Evolutionary conservation across 1,140 invertebrate genomes (phyloP).

Genomic region (fruit fly (Drosophila melanogaster)): Release_6_plus_ISO1_MT NT_037436.4:19729001-19729500

Average conservation of each 20-base stretch:
- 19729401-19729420: constrained; percentile 52
- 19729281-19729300: constrained; percentile 46
- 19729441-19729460: constrained; percentile 83
- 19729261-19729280: constrained; percentile 49
- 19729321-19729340: constrained; percentile 3
- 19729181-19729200: background rate
- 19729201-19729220: background rate
- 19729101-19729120: constrained; percentile 65
- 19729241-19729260: constrained; percentile 49
- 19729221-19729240: constrained; percentile 9
- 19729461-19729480: constrained; percentile 79
- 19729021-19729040: constrained; percentile 49
- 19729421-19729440: constrained; percentile 76
- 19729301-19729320: constrained; percentile 31
- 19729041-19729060: constrained; percentile 60
- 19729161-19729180: constrained; percentile 9
- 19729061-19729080: constrained; percentile 75
- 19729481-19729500: constrained; percentile 71
- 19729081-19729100: constrained; percentile 48
- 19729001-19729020: constrained; percentile 59
- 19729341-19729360: constrained; percentile 1
- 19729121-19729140: constrained; percentile 3
- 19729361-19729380: background rate
- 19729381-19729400: background rate
- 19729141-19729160: constrained; percentile 2